Percentiles rank a stretch among this genome's conserved stretches.
Conservation (phyloP, 2,888 invertebrate genomes). For the Xanthorhoe designata region DNA sequence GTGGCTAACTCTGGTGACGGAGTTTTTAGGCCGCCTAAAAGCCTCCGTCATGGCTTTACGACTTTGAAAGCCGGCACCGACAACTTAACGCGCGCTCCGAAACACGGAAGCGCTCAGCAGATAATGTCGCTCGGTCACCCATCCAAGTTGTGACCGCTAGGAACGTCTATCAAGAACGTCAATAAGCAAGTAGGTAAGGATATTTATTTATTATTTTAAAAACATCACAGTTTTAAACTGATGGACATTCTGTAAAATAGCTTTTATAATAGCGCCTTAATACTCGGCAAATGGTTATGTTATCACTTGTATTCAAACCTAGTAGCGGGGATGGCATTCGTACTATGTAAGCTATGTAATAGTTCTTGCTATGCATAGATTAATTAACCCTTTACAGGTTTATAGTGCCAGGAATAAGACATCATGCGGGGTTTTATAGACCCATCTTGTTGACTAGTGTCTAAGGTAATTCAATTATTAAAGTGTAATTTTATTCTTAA, state of each 20-base stretch:
- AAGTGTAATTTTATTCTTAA: background rate
- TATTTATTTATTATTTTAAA: too few relatives aligned
- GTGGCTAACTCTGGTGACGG: too few relatives aligned
- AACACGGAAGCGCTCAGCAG: too few relatives aligned
- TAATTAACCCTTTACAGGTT: constrained; percentile 14
- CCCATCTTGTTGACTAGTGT: background rate
- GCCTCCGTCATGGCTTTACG: too few relatives aligned
- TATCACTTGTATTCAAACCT: constrained; percentile 53
- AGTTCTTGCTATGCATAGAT: constrained; percentile 44
- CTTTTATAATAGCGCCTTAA: constrained; percentile 31
- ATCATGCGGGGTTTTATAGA: constrained; percentile 4
- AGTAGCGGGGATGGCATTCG: constrained; percentile 49
- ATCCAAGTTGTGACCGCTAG: too few relatives aligned
- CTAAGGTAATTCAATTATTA: background rate
- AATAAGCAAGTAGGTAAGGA: too few relatives aligned
- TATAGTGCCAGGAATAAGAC: background rate
- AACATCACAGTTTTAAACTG: too few relatives aligned
- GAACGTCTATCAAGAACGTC: too few relatives aligned
- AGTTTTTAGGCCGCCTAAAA: too few relatives aligned
- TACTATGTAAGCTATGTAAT: constrained; percentile 48
- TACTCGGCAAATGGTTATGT: constrained; percentile 56
- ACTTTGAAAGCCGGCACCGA: too few relatives aligned
- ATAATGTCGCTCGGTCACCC: too few relatives aligned
- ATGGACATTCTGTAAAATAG: background rate
- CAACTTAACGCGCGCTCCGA: too few relatives aligned